Evolutionary conservation across 2,888 invertebrate genomes (phyloP), one percentile per base, ranked within the genome.

Genomic region (Netelia melanura): DNA sequence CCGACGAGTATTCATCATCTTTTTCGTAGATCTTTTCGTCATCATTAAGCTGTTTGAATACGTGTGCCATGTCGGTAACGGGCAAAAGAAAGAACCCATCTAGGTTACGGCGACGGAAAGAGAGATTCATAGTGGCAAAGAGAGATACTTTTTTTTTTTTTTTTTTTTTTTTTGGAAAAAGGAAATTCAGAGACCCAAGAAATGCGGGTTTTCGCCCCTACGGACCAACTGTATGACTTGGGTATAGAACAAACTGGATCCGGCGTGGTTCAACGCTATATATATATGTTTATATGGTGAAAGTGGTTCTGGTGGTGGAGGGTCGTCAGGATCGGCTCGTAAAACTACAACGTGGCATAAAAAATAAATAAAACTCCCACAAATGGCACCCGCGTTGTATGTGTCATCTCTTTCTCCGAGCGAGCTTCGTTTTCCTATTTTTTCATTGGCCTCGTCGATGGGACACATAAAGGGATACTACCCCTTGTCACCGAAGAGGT

Each of bases 341-440:
- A 83, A 83, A 80, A 75, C 14, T 75, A 64, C 64, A 71, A 64
- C 44, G 30, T 48, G n/a, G 71, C 70, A 54, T 71, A 80, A 83
- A 79, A 79, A 71, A 65, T 74, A 44, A 68, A 83, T 78, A 78
- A 83, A 83, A 78, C 54, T 72, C 68, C 38, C 68, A 17, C 5
- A 61, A 74, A 71, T 72, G 67, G 52, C 38, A 76, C 38, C 68
- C 38, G 65, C 54, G 58, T 82, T 67, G 52, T 38, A 62, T 62
- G 17, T 56, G 17, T 56, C 52, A 54, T 25, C 58, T 71, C 3
- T 5, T 71, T 74, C 25, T 48, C 23, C 56, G 30, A 65, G 25
- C 17, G n/a, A 52, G 30, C 21, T 62, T 71, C 65, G 58, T 67
- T 64, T 65, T 14, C 23, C 61, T 68, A 70, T 75, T 83, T 80